Evolutionary conservation across 2,797 vertebrate species (phyloP), one percentile per base, ranked within the genome.

Genomic region (Bovichtus variegatus): DNA sequence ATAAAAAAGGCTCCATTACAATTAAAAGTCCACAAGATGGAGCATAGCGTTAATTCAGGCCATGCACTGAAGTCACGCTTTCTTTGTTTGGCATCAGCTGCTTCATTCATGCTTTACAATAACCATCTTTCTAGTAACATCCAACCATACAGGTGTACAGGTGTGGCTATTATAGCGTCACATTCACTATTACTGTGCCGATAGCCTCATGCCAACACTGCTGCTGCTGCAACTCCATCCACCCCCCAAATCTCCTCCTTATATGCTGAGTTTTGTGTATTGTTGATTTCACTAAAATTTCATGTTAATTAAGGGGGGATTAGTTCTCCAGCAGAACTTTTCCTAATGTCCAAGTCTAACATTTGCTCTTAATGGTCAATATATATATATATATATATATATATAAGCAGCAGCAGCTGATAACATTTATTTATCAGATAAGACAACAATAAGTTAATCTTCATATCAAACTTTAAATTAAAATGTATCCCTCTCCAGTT

Each of bases 21-120:
- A 57, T 63, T 44, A 13, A 54, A 44, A 43, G 61, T 38, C 53
- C 12, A 38, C 5, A 40, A 47, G 55, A 62, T 62, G 8, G 16
- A 57, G 31, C 25, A 31, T 6, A 19, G 11, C 19, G 1, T 38
- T 61, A 12, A 21, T 58, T 27, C 7, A 41, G 49, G 11, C 11
- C 29, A 62, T 15, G 19, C 16, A 25, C 29, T 50, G 16, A 49
- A 9, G 23, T 38, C 59, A 54, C 34, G 25, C 40, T 46, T 41
- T 38, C 47, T 25, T 50, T 50, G n/a, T 16, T 27, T 38, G 43
- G 12, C 53, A 51, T 43, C 16, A 71, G 63, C 25, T 34, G 12
- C 61, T 29, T 61, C 43, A 47, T 57, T 57, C 53, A 41, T 55
- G 31, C 4, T 57, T 54, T 19, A 50, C 27, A 43, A 44, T 50